Conservation (phyloP, 2,113 vertebrate genomes). For the Pseudorectes ferrugineus region DNA sequence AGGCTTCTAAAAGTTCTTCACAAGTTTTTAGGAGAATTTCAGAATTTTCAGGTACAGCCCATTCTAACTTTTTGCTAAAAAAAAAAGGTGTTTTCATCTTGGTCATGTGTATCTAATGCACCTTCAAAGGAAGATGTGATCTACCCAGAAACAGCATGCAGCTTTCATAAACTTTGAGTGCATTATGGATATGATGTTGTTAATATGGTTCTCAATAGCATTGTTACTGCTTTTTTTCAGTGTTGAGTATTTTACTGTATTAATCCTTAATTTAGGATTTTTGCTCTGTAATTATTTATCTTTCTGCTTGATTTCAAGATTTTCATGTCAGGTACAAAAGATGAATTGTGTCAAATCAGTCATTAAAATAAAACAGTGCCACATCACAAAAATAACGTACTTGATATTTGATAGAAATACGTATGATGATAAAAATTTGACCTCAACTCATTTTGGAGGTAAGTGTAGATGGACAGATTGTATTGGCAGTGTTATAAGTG, state of each 20-base stretch:
- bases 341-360: background rate
- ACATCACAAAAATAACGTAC: background rate
- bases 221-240: constrained; percentile 22
- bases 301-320: background rate
- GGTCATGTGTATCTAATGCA: background rate
- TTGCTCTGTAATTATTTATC: constrained; percentile 4
- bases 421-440: background rate
- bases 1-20: background rate
- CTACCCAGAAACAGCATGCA: background rate
- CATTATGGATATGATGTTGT: background rate
- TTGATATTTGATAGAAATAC: background rate
- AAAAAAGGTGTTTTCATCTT: background rate
- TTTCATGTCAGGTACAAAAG: constrained; percentile 16
- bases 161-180: constrained; percentile 1
- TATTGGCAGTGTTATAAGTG: background rate
- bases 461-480: background rate
- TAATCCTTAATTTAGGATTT: constrained; percentile 37
- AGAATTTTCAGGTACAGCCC: background rate
- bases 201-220: constrained; percentile 4
- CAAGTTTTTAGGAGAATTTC: background rate
- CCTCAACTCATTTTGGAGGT: background rate
- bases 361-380: background rate
- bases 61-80: background rate
- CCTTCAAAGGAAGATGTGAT: constrained; percentile 1
- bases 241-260: background rate